A percentile compares a stretch with the other conserved stretches of the same genome.
These are phyloP conservation scores for Lota lota DNA, from an alignment of 2,113 vertebrate genomes.

Conservation along the genomic window DNA sequence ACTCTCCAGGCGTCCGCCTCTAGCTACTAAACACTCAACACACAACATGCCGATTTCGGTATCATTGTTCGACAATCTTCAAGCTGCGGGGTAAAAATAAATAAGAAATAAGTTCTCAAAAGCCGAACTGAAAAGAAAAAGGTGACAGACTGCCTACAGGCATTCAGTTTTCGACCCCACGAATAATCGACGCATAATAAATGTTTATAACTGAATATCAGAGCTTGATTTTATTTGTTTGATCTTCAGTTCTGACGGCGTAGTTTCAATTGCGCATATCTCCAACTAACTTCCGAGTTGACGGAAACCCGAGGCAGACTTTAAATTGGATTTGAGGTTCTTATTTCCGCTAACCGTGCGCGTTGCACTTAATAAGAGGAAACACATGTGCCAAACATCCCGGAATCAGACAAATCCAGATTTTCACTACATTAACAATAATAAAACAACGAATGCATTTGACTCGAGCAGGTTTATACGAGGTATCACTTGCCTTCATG, in stretches of 20 bases:
- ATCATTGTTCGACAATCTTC: conserved; percentile 6
- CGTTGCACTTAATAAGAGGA: conserved; percentile 66
- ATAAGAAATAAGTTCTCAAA: conserved; percentile 11
- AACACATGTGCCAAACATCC: conserved; percentile 64
- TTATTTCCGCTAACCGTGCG: conserved; percentile 48
- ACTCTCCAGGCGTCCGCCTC: conserved; percentile 38
- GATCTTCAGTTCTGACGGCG: too few species aligned
- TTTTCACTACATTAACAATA: conserved; percentile 43
- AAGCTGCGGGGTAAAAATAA: conserved; percentile 22
- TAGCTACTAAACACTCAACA: conserved; percentile 6
- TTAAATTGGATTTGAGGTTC: conserved; percentile 65
- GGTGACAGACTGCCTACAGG: too few species aligned
- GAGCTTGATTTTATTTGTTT: too few species aligned
- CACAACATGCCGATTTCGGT: not conserved
- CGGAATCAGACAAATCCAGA: conserved; percentile 38
- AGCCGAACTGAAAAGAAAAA: not conserved
- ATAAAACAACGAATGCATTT: conserved; percentile 42
- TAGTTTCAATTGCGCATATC: conserved; percentile 17
- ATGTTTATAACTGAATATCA: too few species aligned
- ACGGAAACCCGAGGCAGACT: conserved; percentile 59
- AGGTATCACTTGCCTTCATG: conserved; percentile 17
- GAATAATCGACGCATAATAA: too few species aligned
- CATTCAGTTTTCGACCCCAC: too few species aligned
- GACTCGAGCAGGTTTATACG: conserved; percentile 20
- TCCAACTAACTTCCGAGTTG: conserved; percentile 63